A percentile compares a stretch with the other conserved stretches of the same genome.
Evolutionary conservation across 2,797 vertebrate species (phyloP).

Genomic region (Harpagifer antarcticus): DNA sequence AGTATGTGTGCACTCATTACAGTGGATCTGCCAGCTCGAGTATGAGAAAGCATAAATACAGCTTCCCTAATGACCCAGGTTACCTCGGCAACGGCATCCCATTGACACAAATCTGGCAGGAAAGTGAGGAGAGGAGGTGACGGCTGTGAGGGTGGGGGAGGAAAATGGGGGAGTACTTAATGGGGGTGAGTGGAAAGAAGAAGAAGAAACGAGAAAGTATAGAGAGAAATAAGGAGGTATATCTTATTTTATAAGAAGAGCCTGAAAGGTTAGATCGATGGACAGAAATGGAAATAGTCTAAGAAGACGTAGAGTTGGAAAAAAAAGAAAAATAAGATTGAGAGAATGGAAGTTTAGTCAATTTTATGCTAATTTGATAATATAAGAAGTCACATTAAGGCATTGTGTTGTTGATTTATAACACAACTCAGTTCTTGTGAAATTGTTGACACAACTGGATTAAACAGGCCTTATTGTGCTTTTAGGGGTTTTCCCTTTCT

Average conservation of each 20-base stretch:
- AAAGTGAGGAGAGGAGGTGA: conserved; percentile 13
- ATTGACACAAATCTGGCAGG: conserved; percentile 75
- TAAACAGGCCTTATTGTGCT: too few species aligned
- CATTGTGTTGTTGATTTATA: too few species aligned
- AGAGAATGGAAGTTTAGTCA: not conserved
- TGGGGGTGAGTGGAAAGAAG: too few species aligned
- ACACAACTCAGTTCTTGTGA: too few species aligned
- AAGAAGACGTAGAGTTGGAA: not conserved
- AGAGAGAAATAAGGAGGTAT: too few species aligned
- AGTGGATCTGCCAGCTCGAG: conserved; percentile 57
- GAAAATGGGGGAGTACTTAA: rapidly evolving
- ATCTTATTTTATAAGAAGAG: not conserved
- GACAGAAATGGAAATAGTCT: not conserved
- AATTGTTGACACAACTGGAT: too few species aligned
- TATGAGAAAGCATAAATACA: conserved; percentile 75
- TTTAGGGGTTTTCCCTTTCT: too few species aligned
- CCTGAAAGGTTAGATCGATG: not conserved
- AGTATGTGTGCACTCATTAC: conserved; percentile 43
- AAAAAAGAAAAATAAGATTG: not conserved
- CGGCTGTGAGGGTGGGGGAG: not conserved
- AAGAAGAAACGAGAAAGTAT: not conserved
- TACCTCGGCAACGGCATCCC: conserved; percentile 79
- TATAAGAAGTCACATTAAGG: too few species aligned
- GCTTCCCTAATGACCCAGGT: conserved; percentile 80
- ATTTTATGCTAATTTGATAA: too few species aligned